Percentiles rank a stretch among this genome's conserved stretches.
Evolutionary conservation across 2,113 vertebrate species (phyloP).

Genomic region (Saccopteryx leptura): DNA sequence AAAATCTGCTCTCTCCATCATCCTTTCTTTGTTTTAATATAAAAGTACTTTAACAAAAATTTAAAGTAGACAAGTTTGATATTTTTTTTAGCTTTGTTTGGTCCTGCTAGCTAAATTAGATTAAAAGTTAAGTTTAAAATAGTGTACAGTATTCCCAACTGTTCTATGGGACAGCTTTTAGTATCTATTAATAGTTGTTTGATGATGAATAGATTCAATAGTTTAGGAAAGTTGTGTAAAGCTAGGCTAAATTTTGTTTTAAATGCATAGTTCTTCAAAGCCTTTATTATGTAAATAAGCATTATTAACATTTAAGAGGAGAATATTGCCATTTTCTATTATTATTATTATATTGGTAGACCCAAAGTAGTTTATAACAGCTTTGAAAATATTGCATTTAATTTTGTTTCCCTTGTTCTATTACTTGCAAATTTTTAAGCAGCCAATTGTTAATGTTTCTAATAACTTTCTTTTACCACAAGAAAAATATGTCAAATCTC

Average conservation of each 20-base stretch:
- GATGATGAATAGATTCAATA: neutral
- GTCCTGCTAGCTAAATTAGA: neutral
- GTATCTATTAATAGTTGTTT: neutral
- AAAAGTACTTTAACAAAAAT: conserved; percentile 24
- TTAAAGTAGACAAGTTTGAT: neutral
- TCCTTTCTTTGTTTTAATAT: neutral
- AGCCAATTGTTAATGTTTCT: neutral
- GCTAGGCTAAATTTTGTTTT: neutral
- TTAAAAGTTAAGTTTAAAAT: neutral
- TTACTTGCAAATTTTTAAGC: neutral
- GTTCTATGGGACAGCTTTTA: neutral
- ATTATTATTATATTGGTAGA: no score
- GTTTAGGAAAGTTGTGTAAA: neutral
- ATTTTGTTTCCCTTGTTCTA: neutral
- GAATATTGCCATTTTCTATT: neutral
- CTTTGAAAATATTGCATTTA: neutral
- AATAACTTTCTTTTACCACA: neutral
- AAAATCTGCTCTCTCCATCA: neutral
- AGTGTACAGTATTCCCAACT: neutral
- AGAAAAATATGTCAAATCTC: neutral
- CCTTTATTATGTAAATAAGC: neutral
- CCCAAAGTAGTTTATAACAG: neutral
- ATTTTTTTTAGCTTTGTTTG: neutral
- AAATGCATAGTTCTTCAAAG: neutral
- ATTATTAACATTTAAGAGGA: neutral